Evolutionary conservation across 2,888 invertebrate genomes (phyloP), one percentile per base, ranked within the genome.

Genomic region (Pediacus dermestoides): DNA sequence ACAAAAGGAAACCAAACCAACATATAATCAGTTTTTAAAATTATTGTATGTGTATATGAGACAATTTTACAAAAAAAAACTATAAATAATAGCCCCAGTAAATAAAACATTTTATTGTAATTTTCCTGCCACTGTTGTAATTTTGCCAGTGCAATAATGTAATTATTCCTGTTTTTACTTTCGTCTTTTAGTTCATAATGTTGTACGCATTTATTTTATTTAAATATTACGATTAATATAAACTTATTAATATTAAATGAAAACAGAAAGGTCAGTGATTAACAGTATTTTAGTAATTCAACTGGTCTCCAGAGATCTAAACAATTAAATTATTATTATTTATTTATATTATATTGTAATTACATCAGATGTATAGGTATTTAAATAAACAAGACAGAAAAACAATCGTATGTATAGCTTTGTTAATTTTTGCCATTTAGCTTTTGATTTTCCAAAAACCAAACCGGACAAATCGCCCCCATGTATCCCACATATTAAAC

Each of bases 261-360:
- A 26, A 43, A 34, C 45, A 45, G 36, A 47, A 53, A 41, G 65
- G 64, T 66, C 65, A 66, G 65, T 66, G 61, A 63, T 61, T 63
- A 60, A 65, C 66, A 67, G 66, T 67, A 65, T 67, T 66, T 53
- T 35, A 13, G 39, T 44, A 48, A 48, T 50, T 53, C 46, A 54
- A 53, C 60, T 61, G 63, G 62, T 63, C 63, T 61, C 59, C 27
- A n/a, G n/a, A n/a, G n/a, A n/a, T n/a, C n/a, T n/a, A n/a, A n/a
- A 10, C 41, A 46, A 26, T 51, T 63, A 60, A 61, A 59, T 63
- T 61, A 60, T 62, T 64, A 48, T 61, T 57, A 64, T 64, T 64
- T 66, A 63, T 64, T 64, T 55, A 59, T 57, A 23, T 28, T 52
- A 60, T 60, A 61, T 59, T 64, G 63, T 64, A 64, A 62, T 60